Evolutionary conservation across 2,797 vertebrate genomes (phyloP).

Genomic region (Pangasius macronema): DNA sequence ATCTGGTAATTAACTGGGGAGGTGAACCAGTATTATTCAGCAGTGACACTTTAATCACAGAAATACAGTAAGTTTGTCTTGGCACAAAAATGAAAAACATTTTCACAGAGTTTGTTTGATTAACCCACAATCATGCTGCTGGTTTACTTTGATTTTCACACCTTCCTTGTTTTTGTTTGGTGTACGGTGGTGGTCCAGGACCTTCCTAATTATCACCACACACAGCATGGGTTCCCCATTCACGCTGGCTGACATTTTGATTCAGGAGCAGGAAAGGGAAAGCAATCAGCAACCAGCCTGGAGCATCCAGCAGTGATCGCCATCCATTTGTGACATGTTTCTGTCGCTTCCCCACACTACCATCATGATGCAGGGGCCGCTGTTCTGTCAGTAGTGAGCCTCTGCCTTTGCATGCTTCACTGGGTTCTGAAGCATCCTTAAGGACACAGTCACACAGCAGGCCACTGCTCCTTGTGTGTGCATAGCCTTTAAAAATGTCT

Average conservation of each 20-base stretch:
- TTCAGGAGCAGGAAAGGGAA: conserved; percentile 52
- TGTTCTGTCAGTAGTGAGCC: conserved; percentile 35
- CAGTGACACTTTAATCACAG: neutral
- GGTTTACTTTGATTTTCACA: conserved; percentile 42
- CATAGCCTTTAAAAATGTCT: conserved; percentile 35
- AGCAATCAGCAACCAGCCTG: conserved; percentile 59
- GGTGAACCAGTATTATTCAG: neutral
- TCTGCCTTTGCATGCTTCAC: conserved; percentile 32
- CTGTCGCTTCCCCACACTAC: conserved; percentile 36
- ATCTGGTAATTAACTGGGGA: conserved; percentile 1
- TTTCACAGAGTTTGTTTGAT: conserved; percentile 25
- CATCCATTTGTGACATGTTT: conserved; percentile 59
- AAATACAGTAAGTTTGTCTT: conserved; percentile 6
- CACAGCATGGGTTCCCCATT: conserved; percentile 47
- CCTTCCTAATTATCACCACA: conserved; percentile 57
- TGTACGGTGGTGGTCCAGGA: conserved; percentile 35
- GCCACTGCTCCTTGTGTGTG: conserved; percentile 14
- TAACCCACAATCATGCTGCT: conserved; percentile 13
- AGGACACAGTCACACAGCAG: conserved; percentile 10
- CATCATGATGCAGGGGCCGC: conserved; percentile 37
- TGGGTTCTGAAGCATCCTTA: conserved; percentile 37
- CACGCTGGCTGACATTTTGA: conserved; percentile 61
- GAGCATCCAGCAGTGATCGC: conserved; percentile 55
- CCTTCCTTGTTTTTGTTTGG: conserved; percentile 40
- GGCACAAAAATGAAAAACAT: neutral